Evolutionary conservation across 2,888 invertebrate genomes (phyloP).

Genomic region (Drosophila phalerata): DNA sequence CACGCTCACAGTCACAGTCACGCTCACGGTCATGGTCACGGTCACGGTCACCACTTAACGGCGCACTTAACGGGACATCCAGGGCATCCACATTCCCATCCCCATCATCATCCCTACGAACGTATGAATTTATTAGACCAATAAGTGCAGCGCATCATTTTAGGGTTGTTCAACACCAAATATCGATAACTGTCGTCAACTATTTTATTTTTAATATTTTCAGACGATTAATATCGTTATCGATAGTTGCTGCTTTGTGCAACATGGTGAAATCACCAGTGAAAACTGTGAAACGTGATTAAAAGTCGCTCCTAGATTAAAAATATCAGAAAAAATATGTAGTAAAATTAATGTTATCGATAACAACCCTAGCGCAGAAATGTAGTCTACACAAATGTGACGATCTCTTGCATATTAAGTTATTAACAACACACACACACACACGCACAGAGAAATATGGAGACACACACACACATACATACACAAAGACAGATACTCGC

Average conservation of each 20-base stretch:
- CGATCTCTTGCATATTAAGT: slow-evolving; percentile 15
- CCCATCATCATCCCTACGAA: slow-evolving; percentile 75
- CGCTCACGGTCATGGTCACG: neutral
- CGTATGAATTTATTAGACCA: slow-evolving; percentile 83
- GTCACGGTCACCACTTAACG: slow-evolving; percentile 14
- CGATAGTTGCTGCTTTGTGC: neutral
- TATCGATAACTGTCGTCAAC: neutral
- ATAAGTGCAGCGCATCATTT: slow-evolving; percentile 64
- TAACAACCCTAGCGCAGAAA: slow-evolving; percentile 40
- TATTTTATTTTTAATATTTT: neutral
- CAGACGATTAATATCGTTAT: neutral
- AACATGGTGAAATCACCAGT: too few species aligned
- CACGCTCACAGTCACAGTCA: slow-evolving; percentile 1
- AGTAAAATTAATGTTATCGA: too few species aligned
- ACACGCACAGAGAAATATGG: neutral
- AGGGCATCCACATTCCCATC: slow-evolving; percentile 54
- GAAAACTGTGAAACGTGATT: neutral
- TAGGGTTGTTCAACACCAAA: neutral
- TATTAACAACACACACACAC: neutral
- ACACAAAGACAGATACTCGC: slow-evolving; percentile 20
- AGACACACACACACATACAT: slow-evolving; percentile 9
- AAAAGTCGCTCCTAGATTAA: neutral
- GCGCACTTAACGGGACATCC: slow-evolving; percentile 20
- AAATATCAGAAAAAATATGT: too few species aligned
- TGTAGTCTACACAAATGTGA: slow-evolving; percentile 50